Base-by-base conservation (phyloP, 2,113 vertebrate species). In the Prinia subflava region DNA sequence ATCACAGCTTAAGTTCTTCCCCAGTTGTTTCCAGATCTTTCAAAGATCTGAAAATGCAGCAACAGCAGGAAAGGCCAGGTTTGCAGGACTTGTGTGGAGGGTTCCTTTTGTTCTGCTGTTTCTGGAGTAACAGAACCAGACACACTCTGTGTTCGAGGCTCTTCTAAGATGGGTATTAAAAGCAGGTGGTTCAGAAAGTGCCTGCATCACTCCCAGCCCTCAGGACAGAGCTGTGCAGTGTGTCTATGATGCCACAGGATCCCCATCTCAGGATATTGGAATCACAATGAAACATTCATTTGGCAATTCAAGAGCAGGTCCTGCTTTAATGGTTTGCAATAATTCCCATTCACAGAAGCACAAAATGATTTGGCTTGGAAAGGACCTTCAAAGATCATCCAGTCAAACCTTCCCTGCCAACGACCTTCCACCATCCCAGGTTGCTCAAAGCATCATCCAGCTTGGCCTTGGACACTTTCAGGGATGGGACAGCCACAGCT, bases 71-170 rank as follows among this genome's bases (percentile, higher is more conserved):
- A 73, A 96, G 42, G 49, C 77, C 33, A 1, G 8, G 5, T 55
- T 59, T 84, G 60, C 64, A 79, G 59, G 71, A 20, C 35, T 82
- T 84, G 35, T 7, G 7, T 27, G 35, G 30, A 10, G 2, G 0
- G 31, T 71, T 41, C 44, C 65, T 75, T 81, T 92, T 68, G 17
- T 60, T 68, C 73, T 52, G 57, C 79, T 65, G 3, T 11, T 39
- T 89, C 68, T 27, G 55, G 30, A 49, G 31, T 30, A 31, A 49
- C 47, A 84, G 68, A 93, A 68, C 83, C 60, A 55, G 50, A 47
- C 67, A 41, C 50, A 7, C 24, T 0, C 47, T 37, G 24, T 47
- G 64, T 35, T 71, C 0, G 0, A 63, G 52, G 20, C 33, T 41
- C 52, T 85, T 56, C 81, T 56, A 60, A 33, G 47, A 17, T 3